These are phyloP conservation scores for Pachypsylla venusta DNA, from an alignment of 1,140 invertebrate genomes.

Conservation along the genomic window DNA sequence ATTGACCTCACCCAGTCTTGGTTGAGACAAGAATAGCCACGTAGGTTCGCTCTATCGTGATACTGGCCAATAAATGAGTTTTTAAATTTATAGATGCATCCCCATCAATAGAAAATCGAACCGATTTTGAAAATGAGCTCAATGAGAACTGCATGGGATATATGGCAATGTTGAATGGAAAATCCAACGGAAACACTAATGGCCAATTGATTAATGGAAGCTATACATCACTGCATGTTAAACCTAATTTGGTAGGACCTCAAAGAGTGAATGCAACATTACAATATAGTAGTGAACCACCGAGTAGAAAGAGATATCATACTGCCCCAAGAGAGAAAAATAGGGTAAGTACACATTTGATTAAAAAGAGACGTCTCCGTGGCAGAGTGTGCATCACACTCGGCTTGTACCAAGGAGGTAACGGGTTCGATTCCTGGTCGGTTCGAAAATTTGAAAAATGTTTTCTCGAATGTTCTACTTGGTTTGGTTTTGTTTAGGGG, in stretches of 20 bases:
- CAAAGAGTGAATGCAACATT: background rate
- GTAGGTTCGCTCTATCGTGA: no score
- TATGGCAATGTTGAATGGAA: slow-evolving; percentile 2
- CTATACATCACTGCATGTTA: background rate
- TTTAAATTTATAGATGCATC: background rate
- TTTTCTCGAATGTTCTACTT: no score
- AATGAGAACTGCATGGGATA: slow-evolving; percentile 1
- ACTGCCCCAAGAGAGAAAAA: slow-evolving; percentile 43
- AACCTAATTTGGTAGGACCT: background rate
- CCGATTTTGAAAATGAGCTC: background rate
- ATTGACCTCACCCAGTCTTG: no score
- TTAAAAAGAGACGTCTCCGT: no score
- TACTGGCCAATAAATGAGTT: no score
- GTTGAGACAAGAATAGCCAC: no score
- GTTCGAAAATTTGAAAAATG: no score
- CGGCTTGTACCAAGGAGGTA: no score
- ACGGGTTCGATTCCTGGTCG: no score
- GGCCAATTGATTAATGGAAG: background rate
- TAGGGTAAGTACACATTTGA: slow-evolving; percentile 36
- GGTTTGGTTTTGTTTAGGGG: no score
- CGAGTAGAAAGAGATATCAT: slow-evolving; percentile 38
- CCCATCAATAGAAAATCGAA: background rate
- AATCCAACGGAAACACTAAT: background rate
- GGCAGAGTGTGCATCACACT: no score
- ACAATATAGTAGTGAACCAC: slow-evolving; percentile 24